Evolutionary conservation across 2,888 invertebrate species (phyloP), one percentile per base, ranked within the genome.

Genomic region (Villa cingulata): DNA sequence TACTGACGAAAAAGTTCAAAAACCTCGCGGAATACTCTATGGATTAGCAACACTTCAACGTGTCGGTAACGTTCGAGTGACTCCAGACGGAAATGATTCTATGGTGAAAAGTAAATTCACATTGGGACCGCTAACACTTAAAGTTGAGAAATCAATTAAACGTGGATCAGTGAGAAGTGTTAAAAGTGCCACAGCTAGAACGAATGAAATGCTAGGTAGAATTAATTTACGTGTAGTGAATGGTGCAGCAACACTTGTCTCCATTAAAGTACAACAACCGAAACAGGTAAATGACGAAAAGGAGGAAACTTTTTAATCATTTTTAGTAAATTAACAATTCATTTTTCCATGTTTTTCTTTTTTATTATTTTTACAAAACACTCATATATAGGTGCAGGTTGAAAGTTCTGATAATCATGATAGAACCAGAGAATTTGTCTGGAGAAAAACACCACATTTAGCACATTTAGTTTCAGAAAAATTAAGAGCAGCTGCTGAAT

Each of bases 181-280:
- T 51, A 81, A 87, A 64, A 87, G 86, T 56, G 89, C 89, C 2
- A 88, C 87, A 1, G 88, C 88, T 0, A 86, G 86, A 4, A 89
- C 88, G 1, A 86, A 85, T 2, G 87, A 88, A 70, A 87, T 89
- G 86, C 75, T 77, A 44, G 88, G 88, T 29, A 81, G 81, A 65
- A 70, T 89, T 49, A 86, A 80, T 59, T 72, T 89, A 54, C 74
- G 82, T 57, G 81, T 89, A 40, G 74, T 84, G 55, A 81, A 84
- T 60, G 83, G 86, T 54, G 80, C 81, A n/a, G 87, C 88, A 34
- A 83, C 86, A 15, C 68, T 89, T 48, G 86, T 87, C 65, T 83
- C 86, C 36, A 88, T 89, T 57, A 81, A 82, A 62, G 88, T 89
- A 45, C 74, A 86, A 51, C 88, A 89, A 62, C 88, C 88, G 9